A percentile compares a stretch with the other conserved stretches of the same genome.
Conservation (phyloP, 2,113 vertebrate genomes). For the Scomber colias region DNA sequence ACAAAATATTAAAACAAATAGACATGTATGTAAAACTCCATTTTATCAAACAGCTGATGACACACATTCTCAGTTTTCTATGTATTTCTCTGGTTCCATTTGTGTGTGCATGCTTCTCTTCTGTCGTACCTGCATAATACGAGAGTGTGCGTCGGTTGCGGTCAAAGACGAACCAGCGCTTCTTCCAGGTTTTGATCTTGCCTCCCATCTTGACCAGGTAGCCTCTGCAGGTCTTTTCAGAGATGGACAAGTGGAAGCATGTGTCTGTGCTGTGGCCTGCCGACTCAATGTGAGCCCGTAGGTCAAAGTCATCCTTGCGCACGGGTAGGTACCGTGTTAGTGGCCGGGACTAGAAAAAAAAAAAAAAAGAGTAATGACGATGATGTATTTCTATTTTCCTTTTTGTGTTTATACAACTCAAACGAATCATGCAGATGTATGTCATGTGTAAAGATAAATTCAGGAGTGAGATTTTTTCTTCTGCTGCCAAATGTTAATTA, state of each 20-base stretch:
- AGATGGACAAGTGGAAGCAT: constrained; percentile 94
- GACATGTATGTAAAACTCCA: too few species aligned
- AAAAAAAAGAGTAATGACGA: neutral
- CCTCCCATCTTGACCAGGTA: constrained; percentile 98
- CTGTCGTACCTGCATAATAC: constrained; percentile 90
- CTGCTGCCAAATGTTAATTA: constrained; percentile 23
- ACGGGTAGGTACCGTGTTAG: constrained; percentile 95
- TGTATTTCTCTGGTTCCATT: neutral
- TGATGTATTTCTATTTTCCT: neutral
- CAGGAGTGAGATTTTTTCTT: constrained; percentile 34
- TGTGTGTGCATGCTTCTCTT: neutral
- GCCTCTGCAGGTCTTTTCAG: constrained; percentile 96
- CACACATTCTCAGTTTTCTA: too few species aligned
- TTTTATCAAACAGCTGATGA: too few species aligned
- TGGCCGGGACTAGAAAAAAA: constrained; percentile 88
- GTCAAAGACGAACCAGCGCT: constrained; percentile 97
- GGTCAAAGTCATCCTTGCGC: constrained; percentile 95
- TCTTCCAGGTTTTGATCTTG: constrained; percentile 99
- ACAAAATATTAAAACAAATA: too few species aligned
- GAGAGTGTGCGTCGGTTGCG: constrained; percentile 95
- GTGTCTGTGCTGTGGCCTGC: constrained; percentile 94
- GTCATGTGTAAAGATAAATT: constrained; percentile 9
- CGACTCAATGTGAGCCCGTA: constrained; percentile 93
- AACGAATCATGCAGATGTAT: constrained; percentile 1
- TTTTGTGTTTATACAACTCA: constrained; percentile 5